phyloP scores from a whole-genome alignment of 1,140 invertebrate genomes.

The Zaprionus africanus region DNA sequence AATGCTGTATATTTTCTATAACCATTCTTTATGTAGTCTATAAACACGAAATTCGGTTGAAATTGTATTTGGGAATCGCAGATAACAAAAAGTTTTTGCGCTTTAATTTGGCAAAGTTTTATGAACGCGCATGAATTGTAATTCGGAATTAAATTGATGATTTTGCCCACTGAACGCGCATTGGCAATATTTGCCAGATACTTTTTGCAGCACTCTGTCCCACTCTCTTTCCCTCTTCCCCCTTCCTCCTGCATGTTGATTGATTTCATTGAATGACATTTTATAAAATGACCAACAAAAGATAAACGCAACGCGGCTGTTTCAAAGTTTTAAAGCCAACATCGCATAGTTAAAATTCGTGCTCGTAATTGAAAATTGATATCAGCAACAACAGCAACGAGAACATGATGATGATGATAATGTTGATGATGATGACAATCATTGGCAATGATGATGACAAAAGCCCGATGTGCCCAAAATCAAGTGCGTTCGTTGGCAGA shows the following conservation, averaged over 20 bases:
- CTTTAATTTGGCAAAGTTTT: constrained; percentile 47
- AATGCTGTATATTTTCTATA: background rate
- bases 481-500: constrained; percentile 3
- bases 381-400: constrained; percentile 25
- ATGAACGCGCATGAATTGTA: constrained; percentile 73
- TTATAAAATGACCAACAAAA: constrained; percentile 58
- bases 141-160: constrained; percentile 78
- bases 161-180: constrained; percentile 18
- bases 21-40: background rate
- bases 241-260: constrained; percentile 49
- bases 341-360: constrained; percentile 56
- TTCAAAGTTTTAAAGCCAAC: constrained; percentile 60
- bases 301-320: constrained; percentile 36
- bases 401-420: constrained; percentile 13
- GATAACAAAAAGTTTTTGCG: constrained; percentile 17
- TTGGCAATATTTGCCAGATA: constrained; percentile 44
- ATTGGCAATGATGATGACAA: background rate
- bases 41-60: background rate
- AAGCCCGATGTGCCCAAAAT: background rate
- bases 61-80: background rate
- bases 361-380: constrained; percentile 76
- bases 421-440: constrained; percentile 5
- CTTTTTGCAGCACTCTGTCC: constrained; percentile 23
- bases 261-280: constrained; percentile 72
- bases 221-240: background rate